phyloP scores from a whole-genome alignment of 2,113 vertebrate species.

The Nematolebias whitei region DNA sequence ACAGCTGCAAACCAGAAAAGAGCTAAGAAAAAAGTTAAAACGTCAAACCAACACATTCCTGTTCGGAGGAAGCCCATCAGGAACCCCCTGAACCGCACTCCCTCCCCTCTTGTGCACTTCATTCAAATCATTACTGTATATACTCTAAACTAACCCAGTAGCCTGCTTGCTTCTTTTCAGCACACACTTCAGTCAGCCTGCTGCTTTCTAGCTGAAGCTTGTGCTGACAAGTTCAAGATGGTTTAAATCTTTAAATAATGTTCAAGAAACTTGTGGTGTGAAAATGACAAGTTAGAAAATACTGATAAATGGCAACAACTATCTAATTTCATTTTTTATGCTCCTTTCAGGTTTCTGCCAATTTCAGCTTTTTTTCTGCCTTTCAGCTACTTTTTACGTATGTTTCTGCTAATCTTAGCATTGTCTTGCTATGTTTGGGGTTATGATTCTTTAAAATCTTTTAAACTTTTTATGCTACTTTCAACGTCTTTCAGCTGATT shows the following conservation, averaged over 20 bases:
- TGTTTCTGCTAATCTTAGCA: no score
- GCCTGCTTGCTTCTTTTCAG: constrained; percentile 50
- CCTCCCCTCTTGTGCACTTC: constrained; percentile 16
- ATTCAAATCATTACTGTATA: constrained; percentile 38
- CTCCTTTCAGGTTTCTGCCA: no score
- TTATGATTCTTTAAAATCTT: no score
- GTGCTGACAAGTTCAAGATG: constrained; percentile 30
- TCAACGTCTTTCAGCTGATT: no score
- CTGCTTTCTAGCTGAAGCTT: constrained; percentile 24
- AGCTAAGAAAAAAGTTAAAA: neutral
- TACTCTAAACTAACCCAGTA: constrained; percentile 59
- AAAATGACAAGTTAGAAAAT: neutral
- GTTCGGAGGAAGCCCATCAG: neutral
- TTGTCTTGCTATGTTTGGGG: no score
- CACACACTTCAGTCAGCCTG: constrained; percentile 11
- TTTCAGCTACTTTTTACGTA: no score
- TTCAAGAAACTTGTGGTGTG: constrained; percentile 17
- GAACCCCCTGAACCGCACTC: constrained; percentile 15
- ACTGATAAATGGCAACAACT: neutral
- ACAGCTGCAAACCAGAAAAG: neutral
- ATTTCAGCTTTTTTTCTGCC: no score
- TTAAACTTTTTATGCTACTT: no score
- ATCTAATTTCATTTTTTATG: no score
- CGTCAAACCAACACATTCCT: neutral
- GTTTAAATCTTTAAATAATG: constrained; percentile 54